Evolutionary conservation across 2,888 invertebrate species (phyloP).

Genomic region (Lamproptera curius): DNA sequence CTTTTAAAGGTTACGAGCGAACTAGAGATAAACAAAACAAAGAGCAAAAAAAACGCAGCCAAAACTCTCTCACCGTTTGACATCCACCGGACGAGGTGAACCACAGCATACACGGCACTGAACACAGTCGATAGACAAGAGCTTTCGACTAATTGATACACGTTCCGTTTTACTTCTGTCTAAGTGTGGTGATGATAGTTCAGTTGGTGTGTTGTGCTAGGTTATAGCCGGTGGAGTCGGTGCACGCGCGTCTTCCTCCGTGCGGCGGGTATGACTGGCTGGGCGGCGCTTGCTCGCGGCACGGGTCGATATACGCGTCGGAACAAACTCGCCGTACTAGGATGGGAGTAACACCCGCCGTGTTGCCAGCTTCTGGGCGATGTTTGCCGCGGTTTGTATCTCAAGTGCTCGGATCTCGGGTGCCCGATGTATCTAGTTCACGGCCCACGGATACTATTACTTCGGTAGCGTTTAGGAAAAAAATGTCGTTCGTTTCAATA

Average conservation of each 20-base stretch:
- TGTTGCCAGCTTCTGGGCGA: conserved; percentile 50
- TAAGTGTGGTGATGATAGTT: conserved; percentile 9
- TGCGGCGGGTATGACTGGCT: conserved; percentile 54
- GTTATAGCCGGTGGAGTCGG: conserved; percentile 56
- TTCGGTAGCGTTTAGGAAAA: background rate
- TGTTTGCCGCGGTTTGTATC: conserved; percentile 49
- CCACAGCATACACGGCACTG: conserved; percentile 42
- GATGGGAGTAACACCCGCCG: conserved; percentile 44
- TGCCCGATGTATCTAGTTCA: conserved; percentile 19
- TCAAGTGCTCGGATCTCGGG: conserved; percentile 26
- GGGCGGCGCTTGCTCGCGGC: conserved; percentile 56
- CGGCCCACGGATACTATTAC: background rate
- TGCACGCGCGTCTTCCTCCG: conserved; percentile 45
- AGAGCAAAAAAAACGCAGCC: background rate
- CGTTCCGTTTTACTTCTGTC: too few relatives aligned
- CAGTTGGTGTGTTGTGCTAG: conserved; percentile 34
- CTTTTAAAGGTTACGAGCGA: too few relatives aligned
- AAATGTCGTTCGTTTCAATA: conserved; percentile 28
- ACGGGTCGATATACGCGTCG: conserved; percentile 74
- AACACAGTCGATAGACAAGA: too few relatives aligned
- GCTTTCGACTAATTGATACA: too few relatives aligned
- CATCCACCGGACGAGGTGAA: conserved; percentile 56
- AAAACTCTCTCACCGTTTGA: conserved; percentile 52
- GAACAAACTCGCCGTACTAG: conserved; percentile 74
- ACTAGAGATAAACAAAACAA: too few relatives aligned